These are phyloP conservation scores for Prionailurus bengalensis DNA, from an alignment of 2,113 vertebrate species.

Conservation along the genomic window DNA sequence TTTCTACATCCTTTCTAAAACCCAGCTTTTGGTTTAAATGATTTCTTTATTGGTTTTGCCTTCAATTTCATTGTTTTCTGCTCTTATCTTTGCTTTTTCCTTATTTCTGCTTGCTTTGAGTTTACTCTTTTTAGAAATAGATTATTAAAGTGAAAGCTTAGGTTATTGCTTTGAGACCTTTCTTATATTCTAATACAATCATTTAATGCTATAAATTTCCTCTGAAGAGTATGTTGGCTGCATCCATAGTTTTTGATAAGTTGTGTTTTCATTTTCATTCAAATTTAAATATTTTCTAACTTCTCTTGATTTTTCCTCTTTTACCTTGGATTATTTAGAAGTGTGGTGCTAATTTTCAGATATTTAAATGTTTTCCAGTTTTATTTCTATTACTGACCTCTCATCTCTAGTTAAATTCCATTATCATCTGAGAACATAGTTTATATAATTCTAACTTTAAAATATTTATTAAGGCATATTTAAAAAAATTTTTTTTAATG, in stretches of 20 bases:
- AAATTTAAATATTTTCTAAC: background rate
- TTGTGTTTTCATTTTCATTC: background rate
- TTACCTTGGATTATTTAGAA: background rate
- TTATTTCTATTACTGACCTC: background rate
- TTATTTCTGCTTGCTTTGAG: background rate
- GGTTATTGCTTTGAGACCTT: background rate
- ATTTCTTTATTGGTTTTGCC: background rate
- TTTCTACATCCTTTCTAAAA: background rate
- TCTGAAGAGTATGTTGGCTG: background rate
- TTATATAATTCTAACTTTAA: background rate
- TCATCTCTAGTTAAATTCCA: background rate
- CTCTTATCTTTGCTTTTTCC: background rate
- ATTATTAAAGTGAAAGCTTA: background rate
- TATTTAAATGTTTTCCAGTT: background rate
- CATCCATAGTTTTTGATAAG: background rate
- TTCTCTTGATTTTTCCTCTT: background rate
- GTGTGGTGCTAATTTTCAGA: background rate
- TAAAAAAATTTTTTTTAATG: too few species aligned
- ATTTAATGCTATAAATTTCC: background rate
- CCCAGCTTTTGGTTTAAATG: background rate
- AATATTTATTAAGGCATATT: background rate
- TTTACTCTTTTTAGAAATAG: background rate
- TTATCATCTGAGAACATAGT: background rate
- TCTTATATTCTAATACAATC: background rate
- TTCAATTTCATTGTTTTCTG: background rate